Evolutionary conservation across 2,113 vertebrate species (phyloP).

Genomic region (Barbus barbus): DNA sequence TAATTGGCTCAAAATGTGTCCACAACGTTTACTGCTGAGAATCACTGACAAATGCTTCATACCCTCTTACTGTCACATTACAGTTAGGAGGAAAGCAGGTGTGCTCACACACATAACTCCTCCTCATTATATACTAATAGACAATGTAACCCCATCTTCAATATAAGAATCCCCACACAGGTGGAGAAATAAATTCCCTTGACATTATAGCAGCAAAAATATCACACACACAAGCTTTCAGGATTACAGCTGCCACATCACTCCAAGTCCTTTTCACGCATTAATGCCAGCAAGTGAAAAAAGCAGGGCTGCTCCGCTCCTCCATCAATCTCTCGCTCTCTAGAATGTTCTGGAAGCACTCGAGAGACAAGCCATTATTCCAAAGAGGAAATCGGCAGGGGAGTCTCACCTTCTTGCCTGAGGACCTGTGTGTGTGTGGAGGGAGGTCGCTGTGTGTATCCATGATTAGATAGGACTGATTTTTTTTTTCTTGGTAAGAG

Average conservation of each 20-base stretch:
- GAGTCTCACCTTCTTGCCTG: conserved; percentile 10
- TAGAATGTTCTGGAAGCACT: conserved; percentile 12
- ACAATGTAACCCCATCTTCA: not conserved
- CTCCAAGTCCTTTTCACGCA: not conserved
- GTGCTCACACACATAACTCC: not conserved
- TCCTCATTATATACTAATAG: not conserved
- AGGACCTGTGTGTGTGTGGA: not conserved
- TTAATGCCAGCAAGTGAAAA: not conserved
- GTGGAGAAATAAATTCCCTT: conserved; percentile 10
- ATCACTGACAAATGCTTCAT: conserved; percentile 21
- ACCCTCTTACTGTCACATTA: conserved; percentile 32
- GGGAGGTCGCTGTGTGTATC: not conserved
- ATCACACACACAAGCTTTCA: conserved; percentile 16
- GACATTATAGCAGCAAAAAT: conserved; percentile 1
- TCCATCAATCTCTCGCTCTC: conserved; percentile 2
- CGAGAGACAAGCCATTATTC: conserved; percentile 33
- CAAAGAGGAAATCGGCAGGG: conserved; percentile 1
- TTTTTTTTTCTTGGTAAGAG: conserved; percentile 1
- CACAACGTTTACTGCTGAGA: conserved; percentile 25
- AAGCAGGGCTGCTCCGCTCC: not conserved
- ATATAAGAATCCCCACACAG: not conserved
- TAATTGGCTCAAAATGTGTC: conserved; percentile 39
- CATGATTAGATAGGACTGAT: conserved; percentile 15
- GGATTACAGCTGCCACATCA: conserved; percentile 14
- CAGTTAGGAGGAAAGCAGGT: conserved; percentile 7